Percentiles rank a stretch among this genome's conserved stretches.
These are phyloP conservation scores for Nannoperca obscura DNA, from an alignment of 2,797 vertebrate species.

Conservation along the genomic window DNA sequence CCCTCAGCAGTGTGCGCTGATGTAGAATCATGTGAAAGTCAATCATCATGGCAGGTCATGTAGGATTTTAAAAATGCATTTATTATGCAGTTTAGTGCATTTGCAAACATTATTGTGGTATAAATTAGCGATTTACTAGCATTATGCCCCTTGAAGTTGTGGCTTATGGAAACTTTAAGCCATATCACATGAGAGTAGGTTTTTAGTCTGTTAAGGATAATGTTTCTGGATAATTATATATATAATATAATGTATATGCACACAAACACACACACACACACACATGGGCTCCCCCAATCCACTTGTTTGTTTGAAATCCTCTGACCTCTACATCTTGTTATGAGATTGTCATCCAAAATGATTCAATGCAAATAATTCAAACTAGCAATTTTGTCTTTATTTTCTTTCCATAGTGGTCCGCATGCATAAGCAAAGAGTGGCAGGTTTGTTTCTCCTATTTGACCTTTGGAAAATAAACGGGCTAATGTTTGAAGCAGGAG, in stretches of 20 bases:
- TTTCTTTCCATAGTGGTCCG: slow-evolving; percentile 61
- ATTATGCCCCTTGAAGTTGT: not conserved
- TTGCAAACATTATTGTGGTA: not conserved
- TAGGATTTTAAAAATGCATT: not conserved
- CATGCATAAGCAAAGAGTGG: slow-evolving; percentile 59
- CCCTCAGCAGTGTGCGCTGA: not conserved
- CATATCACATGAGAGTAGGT: no score
- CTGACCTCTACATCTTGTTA: slow-evolving; percentile 51
- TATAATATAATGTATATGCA: no score
- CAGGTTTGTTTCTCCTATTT: slow-evolving; percentile 67
- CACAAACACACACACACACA: no score
- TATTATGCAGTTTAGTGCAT: not conserved
- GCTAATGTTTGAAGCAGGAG: slow-evolving; percentile 61
- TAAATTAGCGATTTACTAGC: not conserved
- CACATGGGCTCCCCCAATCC: not conserved
- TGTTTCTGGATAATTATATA: no score
- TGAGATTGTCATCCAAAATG: slow-evolving; percentile 47
- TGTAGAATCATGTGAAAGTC: slow-evolving; percentile 12
- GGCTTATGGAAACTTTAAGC: no score
- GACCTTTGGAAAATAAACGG: slow-evolving; percentile 76
- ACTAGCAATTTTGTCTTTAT: slow-evolving; percentile 52
- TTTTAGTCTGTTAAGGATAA: no score
- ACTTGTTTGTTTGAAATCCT: slow-evolving; percentile 46
- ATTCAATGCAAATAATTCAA: slow-evolving; percentile 24
- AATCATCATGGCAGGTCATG: not conserved